phyloP scores from a whole-genome alignment of 2,797 vertebrate genomes.

The Champsocephalus gunnari region DNA sequence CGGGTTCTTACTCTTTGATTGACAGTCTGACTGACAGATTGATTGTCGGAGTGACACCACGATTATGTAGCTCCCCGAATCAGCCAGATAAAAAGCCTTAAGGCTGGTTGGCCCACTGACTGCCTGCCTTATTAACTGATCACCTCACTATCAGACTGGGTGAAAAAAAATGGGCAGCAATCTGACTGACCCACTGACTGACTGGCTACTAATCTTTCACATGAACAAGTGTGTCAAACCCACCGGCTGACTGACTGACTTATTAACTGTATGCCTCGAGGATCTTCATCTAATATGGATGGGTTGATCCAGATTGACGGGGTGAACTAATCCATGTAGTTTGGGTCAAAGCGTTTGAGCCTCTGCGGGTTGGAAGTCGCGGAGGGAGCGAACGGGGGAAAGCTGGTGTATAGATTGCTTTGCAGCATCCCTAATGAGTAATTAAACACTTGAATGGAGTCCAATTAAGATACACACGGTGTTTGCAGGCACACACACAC shows the following conservation, averaged over 20 bases:
- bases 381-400: constrained; percentile 40
- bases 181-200: background rate
- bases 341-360: constrained; percentile 74
- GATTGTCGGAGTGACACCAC: constrained; percentile 17
- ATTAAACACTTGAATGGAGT: constrained; percentile 83
- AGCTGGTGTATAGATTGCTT: constrained; percentile 73
- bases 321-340: constrained; percentile 80
- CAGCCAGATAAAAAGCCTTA: constrained; percentile 8
- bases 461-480: constrained; percentile 74
- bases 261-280: constrained; percentile 58
- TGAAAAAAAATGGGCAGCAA: background rate
- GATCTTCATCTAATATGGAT: constrained; percentile 66
- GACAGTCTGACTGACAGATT: constrained; percentile 29
- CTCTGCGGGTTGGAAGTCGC: constrained; percentile 60
- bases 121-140: constrained; percentile 41
- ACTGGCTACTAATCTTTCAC: constrained; percentile 38
- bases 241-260: constrained; percentile 46
- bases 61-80: constrained; percentile 38
- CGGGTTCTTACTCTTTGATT: constrained; percentile 15
- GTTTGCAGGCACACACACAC: constrained; percentile 35
- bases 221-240: constrained; percentile 48
- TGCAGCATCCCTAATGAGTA: constrained; percentile 80
- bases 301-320: constrained; percentile 79
- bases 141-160: constrained; percentile 10
- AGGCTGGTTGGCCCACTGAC: constrained; percentile 31